phyloP scores from a whole-genome alignment of 2,888 invertebrate species.

The Pristionchus arcanus region DNA sequence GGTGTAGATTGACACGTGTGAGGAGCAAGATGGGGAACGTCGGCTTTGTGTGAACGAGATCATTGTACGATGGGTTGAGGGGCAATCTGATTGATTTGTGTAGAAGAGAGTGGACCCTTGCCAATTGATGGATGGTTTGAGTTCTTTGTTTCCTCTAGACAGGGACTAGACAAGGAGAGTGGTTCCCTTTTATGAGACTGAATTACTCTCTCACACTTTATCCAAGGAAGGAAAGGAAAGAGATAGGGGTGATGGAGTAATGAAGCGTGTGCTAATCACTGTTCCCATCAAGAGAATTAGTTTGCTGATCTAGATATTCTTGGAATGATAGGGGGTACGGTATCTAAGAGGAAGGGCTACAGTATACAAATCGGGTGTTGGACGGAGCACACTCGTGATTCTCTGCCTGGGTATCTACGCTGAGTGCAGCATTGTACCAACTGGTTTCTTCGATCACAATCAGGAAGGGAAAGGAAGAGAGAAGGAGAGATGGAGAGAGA shows the following conservation, averaged over 20 bases:
- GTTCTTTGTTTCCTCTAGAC: neutral
- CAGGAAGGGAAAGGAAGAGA: slow-evolving; percentile 16
- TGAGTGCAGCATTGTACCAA: slow-evolving; percentile 14
- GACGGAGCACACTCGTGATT: slow-evolving; percentile 4
- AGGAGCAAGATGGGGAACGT: neutral
- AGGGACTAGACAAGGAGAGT: no score
- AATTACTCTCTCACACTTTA: neutral
- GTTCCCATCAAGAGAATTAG: neutral
- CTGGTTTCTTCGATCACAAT: neutral
- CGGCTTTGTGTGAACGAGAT: neutral
- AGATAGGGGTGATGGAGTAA: neutral
- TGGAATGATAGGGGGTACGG: neutral
- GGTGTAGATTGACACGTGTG: neutral
- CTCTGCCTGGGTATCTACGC: neutral
- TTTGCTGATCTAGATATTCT: neutral
- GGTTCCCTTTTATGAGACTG: neutral
- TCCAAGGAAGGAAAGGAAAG: neutral
- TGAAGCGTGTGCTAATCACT: slow-evolving; percentile 11
- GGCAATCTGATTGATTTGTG: neutral
- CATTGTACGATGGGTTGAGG: neutral
- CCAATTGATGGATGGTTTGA: neutral
- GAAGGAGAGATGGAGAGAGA: neutral
- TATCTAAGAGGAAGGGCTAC: neutral
- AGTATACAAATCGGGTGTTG: neutral
- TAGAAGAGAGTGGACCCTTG: neutral